Evolutionary conservation across 2,113 vertebrate species (phyloP), one percentile per base, ranked within the genome.

Genomic region (Speoplatyrhinus poulsoni): DNA sequence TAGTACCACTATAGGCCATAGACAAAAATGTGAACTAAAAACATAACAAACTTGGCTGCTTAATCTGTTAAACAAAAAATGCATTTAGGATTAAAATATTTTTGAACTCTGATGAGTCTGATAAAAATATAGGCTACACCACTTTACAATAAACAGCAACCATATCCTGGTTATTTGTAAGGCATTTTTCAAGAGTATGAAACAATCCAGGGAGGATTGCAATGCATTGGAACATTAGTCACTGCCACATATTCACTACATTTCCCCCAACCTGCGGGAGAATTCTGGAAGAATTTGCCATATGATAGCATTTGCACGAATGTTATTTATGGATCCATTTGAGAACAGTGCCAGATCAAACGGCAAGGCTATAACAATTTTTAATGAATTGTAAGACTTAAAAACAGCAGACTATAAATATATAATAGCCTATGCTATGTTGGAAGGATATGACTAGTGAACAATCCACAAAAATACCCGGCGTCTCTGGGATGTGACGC

Each of bases 141-240:
- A 58, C 12, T 58, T 17, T 63, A 69, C 59, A 79, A 61, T 72
- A 60, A 62, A 64, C 17, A 32, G 7, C 11, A 73, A 75, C n/a
- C 77, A 65, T 64, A 64, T 55, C 56, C 66, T 54, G 26, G 59
- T 46, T 56, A 73, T 71, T 57, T 69, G 77, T 87, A 86, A 86
- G 85, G 85, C 84, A 82, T 83, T 74, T 53, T 82, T 65, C 55
- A 60, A 67, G 70, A 32, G 41, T 53, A 70, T 72, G 70, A 62
- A 2, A 26, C 41, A 41, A 59, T 69, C 60, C 6, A 13, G 70
- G 70, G 65, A 75, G 77, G 75, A 47, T 59, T 50, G 55, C 56
- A 53, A 46, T 65, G 48, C 60, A 58, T 0, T 59, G 57, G 15
- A 57, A 75, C 62, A 67, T 50, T 59, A 32, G 3, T 9, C 59